phyloP scores from a whole-genome alignment of 2,888 invertebrate species.

The Phytoseiulus persimilis region DNA sequence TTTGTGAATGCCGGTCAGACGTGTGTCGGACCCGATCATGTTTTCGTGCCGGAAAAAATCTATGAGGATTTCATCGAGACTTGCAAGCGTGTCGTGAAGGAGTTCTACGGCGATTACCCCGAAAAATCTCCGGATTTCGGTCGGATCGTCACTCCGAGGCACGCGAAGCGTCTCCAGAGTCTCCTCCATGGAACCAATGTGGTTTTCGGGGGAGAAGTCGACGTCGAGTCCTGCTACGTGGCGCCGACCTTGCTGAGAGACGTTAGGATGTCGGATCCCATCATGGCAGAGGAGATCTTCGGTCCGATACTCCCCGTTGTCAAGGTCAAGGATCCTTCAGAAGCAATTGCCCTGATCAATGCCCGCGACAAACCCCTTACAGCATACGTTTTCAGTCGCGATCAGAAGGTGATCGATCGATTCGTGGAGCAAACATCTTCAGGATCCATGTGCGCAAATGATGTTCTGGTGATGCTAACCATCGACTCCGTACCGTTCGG shows the following conservation, averaged over 20 bases:
- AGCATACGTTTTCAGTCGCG: conserved; percentile 54
- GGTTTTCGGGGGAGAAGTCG: conserved; percentile 52
- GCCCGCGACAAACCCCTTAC: conserved; percentile 49
- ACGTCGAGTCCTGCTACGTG: conserved; percentile 52
- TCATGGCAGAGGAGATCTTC: conserved; percentile 57
- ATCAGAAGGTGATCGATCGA: conserved; percentile 48
- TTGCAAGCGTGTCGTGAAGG: conserved; percentile 58
- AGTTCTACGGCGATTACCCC: conserved; percentile 61
- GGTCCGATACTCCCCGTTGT: conserved; percentile 56
- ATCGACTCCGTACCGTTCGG: conserved; percentile 93
- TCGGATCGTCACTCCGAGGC: conserved; percentile 72
- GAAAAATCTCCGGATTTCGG: conserved; percentile 73
- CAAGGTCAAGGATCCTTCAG: conserved; percentile 45
- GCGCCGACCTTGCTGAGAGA: conserved; percentile 53
- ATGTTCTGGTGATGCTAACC: conserved; percentile 70
- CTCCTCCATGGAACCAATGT: conserved; percentile 50
- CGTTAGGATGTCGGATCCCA: conserved; percentile 50
- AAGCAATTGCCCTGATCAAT: conserved; percentile 47
- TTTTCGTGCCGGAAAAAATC: conserved; percentile 70
- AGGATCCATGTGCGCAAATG: conserved; percentile 67
- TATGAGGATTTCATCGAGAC: conserved; percentile 63
- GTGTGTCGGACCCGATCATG: conserved; percentile 90
- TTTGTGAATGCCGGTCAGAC: conserved; percentile 83
- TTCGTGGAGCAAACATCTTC: conserved; percentile 50
- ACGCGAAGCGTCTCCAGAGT: conserved; percentile 59